Base-by-base conservation (phyloP, 1,140 invertebrate genomes). In the Hyles vespertilio region DNA sequence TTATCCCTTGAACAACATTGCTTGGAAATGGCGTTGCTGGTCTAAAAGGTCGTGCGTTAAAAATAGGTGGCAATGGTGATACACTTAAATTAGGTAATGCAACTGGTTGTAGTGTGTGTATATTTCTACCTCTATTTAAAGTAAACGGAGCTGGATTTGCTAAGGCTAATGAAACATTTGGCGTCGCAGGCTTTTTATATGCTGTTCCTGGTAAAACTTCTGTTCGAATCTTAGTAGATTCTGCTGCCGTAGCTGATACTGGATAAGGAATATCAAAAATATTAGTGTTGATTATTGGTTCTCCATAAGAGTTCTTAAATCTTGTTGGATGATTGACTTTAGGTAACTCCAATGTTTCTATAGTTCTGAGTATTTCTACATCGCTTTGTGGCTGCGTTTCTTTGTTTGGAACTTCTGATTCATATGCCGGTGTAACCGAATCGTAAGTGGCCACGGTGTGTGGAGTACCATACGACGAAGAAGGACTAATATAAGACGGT, bases 1-100 rank as follows among this genome's bases (percentile, higher is more conserved):
- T 81, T 61, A 79, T 75, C 36, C 58, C 62, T 46, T 79, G 69
- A 4, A 65, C 59, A 59, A 72, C 46, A 56, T 70, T 75, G 12
- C 58, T 52, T 48, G 70, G 46, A 63, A 72, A 74, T 70, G 67
- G 10, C 56, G 54, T 22, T 56, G 50, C 34, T 36, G 77, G 79
- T 62, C 85, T 79, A 63, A 92, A 92, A 11, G 89, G 90, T 63
- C 90, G 81, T 4, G 91, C 90, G 66, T 91, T 91, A 68, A 91
- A 92, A 46, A 92, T 87, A 10, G 91, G 91, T 6, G 91, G 91
- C 56, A 91, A 65, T 10, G 90, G 90, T 45, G 85, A 84, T 22
- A 89, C 76, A 67, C 89, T 91, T 9, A 91, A 71, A 62, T 90
- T 91, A 2, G 91, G 91, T 63, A 91, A 76, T 6, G 91, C 91